phyloP scores from a whole-genome alignment of 2,113 vertebrate genomes.

The Antechinus stuartii region DNA sequence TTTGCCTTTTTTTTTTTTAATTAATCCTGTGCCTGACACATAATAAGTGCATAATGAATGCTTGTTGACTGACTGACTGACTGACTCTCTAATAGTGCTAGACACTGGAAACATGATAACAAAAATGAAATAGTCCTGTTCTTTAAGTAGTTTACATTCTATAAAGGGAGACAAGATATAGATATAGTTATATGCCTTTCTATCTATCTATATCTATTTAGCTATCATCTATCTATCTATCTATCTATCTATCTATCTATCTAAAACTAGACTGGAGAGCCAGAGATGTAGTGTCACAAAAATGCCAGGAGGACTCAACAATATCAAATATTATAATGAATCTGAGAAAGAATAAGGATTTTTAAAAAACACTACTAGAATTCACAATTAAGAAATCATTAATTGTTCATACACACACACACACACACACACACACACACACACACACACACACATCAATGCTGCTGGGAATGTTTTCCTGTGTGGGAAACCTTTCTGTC shows the following conservation, averaged over 20 bases:
- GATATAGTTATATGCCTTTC: background rate
- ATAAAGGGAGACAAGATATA: background rate
- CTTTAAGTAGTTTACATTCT: background rate
- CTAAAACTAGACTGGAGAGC: background rate
- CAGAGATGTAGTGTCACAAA: background rate
- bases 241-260: too few relatives aligned
- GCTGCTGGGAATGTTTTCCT: background rate
- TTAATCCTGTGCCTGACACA: background rate
- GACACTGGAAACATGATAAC: background rate
- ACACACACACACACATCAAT: background rate
- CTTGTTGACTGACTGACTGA: background rate
- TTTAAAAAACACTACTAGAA: background rate
- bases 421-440: background rate
- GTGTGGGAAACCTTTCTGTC: background rate
- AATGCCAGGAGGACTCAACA: background rate
- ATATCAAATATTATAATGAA: background rate
- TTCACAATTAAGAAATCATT: background rate
- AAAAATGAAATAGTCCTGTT: background rate
- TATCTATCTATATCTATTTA: too few relatives aligned
- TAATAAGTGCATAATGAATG: background rate
- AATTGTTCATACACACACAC: background rate
- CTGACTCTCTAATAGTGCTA: background rate
- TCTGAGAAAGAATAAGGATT: background rate
- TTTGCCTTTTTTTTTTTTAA: background rate
- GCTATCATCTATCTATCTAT: too few relatives aligned